A percentile compares a stretch with the other conserved stretches of the same genome.
Evolutionary conservation across 1,140 invertebrate species (phyloP).

Genomic region (Parasteatoda tepidariorum): DNA sequence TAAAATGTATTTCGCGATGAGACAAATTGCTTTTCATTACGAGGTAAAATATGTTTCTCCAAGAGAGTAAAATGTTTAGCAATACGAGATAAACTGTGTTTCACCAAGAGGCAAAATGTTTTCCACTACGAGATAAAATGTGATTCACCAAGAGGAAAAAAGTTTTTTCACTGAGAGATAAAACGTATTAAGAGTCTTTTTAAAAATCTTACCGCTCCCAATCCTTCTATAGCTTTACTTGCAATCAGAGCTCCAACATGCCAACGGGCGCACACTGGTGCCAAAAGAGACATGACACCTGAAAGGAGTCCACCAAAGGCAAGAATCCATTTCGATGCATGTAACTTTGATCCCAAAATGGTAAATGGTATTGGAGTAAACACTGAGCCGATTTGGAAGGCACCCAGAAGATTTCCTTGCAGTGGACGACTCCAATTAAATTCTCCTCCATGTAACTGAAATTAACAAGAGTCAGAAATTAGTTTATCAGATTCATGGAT

Average conservation of each 20-base stretch:
- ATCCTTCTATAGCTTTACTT: not conserved
- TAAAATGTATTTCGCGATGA: too few relatives aligned
- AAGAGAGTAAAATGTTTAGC: too few relatives aligned
- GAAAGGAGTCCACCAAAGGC: not conserved
- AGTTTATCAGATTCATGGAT: too few relatives aligned
- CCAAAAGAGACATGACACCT: not conserved
- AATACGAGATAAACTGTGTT: too few relatives aligned
- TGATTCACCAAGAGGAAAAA: too few relatives aligned
- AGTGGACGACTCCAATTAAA: not conserved
- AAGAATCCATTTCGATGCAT: not conserved
- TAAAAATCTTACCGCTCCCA: not conserved
- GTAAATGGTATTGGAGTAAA: not conserved
- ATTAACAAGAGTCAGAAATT: too few relatives aligned
- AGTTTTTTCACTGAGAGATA: too few relatives aligned
- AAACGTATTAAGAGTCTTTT: too few relatives aligned
- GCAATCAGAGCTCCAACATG: not conserved
- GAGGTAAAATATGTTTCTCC: too few relatives aligned
- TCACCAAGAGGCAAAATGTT: too few relatives aligned
- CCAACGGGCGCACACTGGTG: not conserved
- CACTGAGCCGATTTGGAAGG: not conserved
- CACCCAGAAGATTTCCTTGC: not conserved
- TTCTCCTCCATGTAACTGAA: not conserved
- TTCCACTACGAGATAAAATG: too few relatives aligned
- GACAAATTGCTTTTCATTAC: too few relatives aligned
- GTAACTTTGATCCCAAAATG: not conserved